Evolutionary conservation across 1,140 invertebrate species (phyloP).

Genomic region (Conopomorpha cramerella): DNA sequence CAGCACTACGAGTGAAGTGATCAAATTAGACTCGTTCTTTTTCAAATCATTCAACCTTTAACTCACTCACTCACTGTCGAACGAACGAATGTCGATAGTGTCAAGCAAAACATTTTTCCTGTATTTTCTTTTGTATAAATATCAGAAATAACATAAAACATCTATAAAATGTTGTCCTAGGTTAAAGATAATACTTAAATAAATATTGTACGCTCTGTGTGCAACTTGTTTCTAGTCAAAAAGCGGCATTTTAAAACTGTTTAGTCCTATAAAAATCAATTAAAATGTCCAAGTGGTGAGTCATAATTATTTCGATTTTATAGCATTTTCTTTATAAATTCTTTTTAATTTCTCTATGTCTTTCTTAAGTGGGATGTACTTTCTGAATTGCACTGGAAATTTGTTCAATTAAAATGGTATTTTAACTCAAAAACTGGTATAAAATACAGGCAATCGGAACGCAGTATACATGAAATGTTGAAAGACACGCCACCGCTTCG

Average conservation of each 20-base stretch:
- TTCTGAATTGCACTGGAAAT: too few relatives aligned
- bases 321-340: constrained; percentile 1
- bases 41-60: too few relatives aligned
- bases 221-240: not conserved
- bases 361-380: not conserved
- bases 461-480: constrained; percentile 86
- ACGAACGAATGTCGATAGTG: not conserved
- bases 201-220: too few relatives aligned
- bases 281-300: constrained; percentile 46
- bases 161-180: too few relatives aligned
- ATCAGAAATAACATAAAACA: too few relatives aligned
- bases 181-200: not conserved
- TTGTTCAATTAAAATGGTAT: not conserved
- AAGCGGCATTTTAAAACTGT: too few relatives aligned
- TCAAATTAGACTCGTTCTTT: too few relatives aligned
- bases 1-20: too few relatives aligned
- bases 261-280: not conserved
- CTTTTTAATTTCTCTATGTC: not conserved
- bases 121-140: not conserved
- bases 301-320: constrained; percentile 6
- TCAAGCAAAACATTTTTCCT: too few relatives aligned
- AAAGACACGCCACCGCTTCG: constrained; percentile 82
- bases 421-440: not conserved
- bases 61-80: too few relatives aligned
- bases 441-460: constrained; percentile 58